Percentiles rank a stretch among this genome's conserved stretches.
Evolutionary conservation across 2,888 invertebrate genomes (phyloP).

Genomic region (Pristionchus arcanus): DNA sequence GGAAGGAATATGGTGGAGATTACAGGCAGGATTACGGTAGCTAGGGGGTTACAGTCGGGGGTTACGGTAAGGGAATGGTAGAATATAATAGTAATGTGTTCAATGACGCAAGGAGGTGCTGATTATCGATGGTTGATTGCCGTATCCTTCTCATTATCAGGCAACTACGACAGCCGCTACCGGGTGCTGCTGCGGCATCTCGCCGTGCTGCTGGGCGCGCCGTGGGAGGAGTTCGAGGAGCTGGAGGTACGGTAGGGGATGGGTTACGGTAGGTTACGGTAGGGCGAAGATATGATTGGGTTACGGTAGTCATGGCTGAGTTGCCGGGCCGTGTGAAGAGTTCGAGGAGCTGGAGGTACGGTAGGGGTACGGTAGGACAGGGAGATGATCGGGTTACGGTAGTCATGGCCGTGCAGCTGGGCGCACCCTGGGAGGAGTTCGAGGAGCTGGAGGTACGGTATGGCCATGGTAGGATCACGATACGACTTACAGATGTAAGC

Average conservation of each 20-base stretch:
- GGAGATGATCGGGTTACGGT: background rate
- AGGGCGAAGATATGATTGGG: background rate
- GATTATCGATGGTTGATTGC: background rate
- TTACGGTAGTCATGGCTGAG: constrained; percentile 77
- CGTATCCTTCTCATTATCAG: constrained; percentile 79
- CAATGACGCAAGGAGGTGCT: background rate
- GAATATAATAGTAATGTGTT: no score
- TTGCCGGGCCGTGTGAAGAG: constrained; percentile 82
- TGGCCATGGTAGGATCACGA: background rate
- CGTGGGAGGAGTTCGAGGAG: constrained; percentile 83
- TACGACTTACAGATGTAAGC: no score
- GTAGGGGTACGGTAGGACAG: background rate
- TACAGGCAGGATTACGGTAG: no score
- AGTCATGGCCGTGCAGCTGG: constrained; percentile 81
- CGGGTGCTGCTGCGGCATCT: constrained; percentile 84
- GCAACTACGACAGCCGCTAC: constrained; percentile 85
- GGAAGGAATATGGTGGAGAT: background rate
- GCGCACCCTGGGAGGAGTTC: constrained; percentile 82
- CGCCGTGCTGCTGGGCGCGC: constrained; percentile 82
- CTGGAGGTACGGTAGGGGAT: constrained; percentile 73
- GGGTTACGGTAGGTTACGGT: background rate
- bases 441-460: constrained; percentile 81
- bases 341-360: constrained; percentile 82
- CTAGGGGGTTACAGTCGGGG: no score
- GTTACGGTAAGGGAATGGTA: background rate